Percentiles rank a stretch among this genome's conserved stretches.
These are phyloP conservation scores for Caenorhabditis brenneri DNA, from an alignment of 1,140 invertebrate genomes.

Conservation along the genomic window DNA sequence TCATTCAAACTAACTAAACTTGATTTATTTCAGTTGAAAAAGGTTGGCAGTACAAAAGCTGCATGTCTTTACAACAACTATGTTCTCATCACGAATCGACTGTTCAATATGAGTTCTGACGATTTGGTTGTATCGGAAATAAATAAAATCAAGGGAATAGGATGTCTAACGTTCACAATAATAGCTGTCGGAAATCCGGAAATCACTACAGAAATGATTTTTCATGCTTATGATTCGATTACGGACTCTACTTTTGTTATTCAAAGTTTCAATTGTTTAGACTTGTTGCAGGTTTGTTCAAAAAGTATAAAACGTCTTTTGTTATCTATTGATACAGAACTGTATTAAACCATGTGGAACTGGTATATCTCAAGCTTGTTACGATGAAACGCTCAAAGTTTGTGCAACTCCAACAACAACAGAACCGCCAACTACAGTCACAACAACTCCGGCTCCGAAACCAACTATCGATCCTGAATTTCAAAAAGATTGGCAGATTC, in stretches of 20 bases:
- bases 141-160: not conserved
- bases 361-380: not conserved
- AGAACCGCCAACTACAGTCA: slow-evolving; percentile 19
- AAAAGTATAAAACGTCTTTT: no score
- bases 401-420: slow-evolving; percentile 39
- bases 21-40: slow-evolving; percentile 55
- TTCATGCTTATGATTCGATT: not conserved
- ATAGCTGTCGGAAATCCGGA: slow-evolving; percentile 47
- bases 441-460: slow-evolving; percentile 17
- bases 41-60: not conserved
- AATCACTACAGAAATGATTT: slow-evolving; percentile 41
- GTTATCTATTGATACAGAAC: not conserved
- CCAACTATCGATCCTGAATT: not conserved
- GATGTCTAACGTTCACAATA: slow-evolving; percentile 48
- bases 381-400: not conserved
- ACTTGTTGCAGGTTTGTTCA: not conserved
- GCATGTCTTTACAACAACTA: slow-evolving; percentile 55
- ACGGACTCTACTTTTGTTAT: slow-evolving; percentile 37
- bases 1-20: not conserved
- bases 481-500: slow-evolving; percentile 44
- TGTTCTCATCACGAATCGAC: slow-evolving; percentile 55
- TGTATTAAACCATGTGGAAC: slow-evolving; percentile 50
- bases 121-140: not conserved
- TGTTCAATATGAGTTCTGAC: slow-evolving; percentile 50
- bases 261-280: slow-evolving; percentile 48